Percentiles rank a stretch among this genome's conserved stretches.
Conservation (phyloP, 2,888 invertebrate genomes). For the Drosophila mimetica region DNA sequence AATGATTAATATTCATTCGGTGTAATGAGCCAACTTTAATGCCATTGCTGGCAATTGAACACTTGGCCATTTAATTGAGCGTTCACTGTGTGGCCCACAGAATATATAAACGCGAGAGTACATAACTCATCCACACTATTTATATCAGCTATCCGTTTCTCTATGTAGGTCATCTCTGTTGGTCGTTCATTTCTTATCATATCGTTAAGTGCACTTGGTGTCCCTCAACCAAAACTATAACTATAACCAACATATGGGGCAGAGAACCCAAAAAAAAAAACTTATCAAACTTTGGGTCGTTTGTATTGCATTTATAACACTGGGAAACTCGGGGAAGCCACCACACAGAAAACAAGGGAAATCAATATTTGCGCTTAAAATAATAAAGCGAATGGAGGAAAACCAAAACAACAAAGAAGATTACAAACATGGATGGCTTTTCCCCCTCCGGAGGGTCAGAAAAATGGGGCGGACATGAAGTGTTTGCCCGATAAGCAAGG, state of each 20-base stretch:
- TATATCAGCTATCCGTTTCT: constrained; percentile 49
- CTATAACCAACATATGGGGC: constrained; percentile 33
- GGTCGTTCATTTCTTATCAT: constrained; percentile 61
- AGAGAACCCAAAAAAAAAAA: not conserved
- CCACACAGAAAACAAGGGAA: constrained; percentile 36
- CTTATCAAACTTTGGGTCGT: constrained; percentile 39
- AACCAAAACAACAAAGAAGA: constrained; percentile 29
- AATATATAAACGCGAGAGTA: no score
- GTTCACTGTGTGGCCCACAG: constrained; percentile 4
- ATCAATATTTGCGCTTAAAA: constrained; percentile 74
- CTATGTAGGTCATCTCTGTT: constrained; percentile 34
- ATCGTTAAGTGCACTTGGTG: constrained; percentile 75
- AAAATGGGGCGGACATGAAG: constrained; percentile 26
- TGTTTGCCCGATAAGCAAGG: constrained; percentile 55
- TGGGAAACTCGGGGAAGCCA: not conserved
- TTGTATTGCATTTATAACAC: constrained; percentile 37
- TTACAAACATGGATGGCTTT: constrained; percentile 24
- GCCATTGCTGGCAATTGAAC: constrained; percentile 29
- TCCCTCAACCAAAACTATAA: constrained; percentile 35
- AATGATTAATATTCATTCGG: constrained; percentile 45
- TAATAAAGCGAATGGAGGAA: constrained; percentile 31
- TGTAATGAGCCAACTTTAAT: constrained; percentile 37
- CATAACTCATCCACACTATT: constrained; percentile 15
- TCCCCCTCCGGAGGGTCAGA: not conserved
- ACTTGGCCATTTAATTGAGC: constrained; percentile 52